Evolutionary conservation across 2,113 vertebrate species (phyloP).

Genomic region (Ceuthmochares aereus): DNA sequence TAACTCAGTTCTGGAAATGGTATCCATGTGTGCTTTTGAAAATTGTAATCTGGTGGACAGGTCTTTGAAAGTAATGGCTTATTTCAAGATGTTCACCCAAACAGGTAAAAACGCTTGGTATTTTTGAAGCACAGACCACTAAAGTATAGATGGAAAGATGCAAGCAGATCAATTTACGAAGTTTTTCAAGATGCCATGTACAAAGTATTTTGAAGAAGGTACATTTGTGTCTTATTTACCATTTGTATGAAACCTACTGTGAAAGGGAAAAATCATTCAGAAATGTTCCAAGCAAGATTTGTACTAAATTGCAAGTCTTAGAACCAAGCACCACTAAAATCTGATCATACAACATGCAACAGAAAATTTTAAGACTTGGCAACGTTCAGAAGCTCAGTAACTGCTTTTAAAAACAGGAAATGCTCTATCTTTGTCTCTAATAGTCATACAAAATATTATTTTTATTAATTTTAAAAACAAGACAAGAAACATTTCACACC

Average conservation of each 20-base stretch:
- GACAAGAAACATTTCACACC: background rate
- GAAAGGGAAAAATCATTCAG: background rate
- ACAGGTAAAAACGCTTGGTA: background rate
- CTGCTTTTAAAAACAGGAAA: background rate
- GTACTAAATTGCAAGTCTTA: background rate
- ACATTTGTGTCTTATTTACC: background rate
- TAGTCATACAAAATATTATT: background rate
- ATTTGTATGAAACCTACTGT: background rate
- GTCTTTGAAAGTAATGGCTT: background rate
- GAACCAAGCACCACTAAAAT: background rate
- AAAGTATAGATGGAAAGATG: background rate
- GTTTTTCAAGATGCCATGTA: background rate
- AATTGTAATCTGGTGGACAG: background rate
- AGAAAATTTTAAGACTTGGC: background rate
- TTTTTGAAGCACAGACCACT: background rate
- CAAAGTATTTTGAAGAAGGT: background rate
- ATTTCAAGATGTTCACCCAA: background rate
- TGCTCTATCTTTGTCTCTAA: background rate
- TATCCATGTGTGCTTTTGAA: background rate
- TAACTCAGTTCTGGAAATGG: background rate
- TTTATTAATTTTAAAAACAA: background rate
- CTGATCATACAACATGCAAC: rapidly evolving
- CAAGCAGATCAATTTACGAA: background rate
- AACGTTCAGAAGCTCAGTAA: background rate
- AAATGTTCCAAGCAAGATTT: background rate